Base-by-base conservation (phyloP, 37 sponge, comb jelly and placozoan species). In the Cliona cf. orientalis region DNA sequence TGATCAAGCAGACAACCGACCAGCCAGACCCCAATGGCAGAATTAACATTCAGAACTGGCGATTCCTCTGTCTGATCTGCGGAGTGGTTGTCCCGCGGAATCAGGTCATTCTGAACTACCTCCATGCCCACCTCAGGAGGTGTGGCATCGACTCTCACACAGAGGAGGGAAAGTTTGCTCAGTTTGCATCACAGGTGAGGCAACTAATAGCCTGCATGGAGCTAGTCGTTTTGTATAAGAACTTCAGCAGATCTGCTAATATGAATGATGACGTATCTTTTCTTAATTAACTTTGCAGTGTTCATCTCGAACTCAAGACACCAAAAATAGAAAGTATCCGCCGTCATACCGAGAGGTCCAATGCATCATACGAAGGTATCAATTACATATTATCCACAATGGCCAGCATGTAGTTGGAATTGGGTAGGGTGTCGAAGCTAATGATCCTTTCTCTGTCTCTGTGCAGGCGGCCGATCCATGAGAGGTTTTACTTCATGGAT, bases 1-100 rank as follows among this genome's bases (percentile, higher is more conserved):
- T 97, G 44, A 89, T 97, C 71, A 97, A 97, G 63, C 97, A 97
- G 88, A 95, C 97, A 25, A 97, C 97, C 7, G 97, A 97, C 75
- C 97, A 97, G 69, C 36, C 74, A 90, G 97, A 97, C 26, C 95
- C 97, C 63, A 97, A 94, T 57, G 84, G 95, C 19, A 84, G 97
- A 14, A 91, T 97, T 69, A 97, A 97, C 75, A 79, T 94, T 9
- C 95, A 89, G 69, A 97, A 97, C 79, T 97, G 97, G 97, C 74
- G 95, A 7, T 87, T 94, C 65, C 65, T 97, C 71, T 81, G 85
- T 31, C 79, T 94, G 38, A 70, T 81, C 7, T 78, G 84, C 44
- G 88, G 95, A 0, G 93, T 94, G 57, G 97, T 94, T 49, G 95
- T 94, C 22, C 95, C 97, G 2, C 85, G 95, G 2, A 95, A 91